Evolutionary conservation across 2,797 vertebrate species (phyloP).

Genomic region (Aratinga solstitialis): DNA sequence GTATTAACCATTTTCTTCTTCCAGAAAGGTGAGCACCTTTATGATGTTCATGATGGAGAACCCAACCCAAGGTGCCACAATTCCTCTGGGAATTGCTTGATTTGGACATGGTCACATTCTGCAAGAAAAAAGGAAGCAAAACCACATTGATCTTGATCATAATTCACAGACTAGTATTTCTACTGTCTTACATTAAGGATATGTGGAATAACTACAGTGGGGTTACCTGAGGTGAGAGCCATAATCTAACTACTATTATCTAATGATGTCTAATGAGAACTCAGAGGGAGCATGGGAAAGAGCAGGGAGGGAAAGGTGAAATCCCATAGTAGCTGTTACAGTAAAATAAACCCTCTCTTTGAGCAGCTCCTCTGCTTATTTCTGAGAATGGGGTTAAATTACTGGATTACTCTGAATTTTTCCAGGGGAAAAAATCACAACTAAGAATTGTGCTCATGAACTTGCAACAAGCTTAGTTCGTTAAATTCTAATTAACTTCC

Average conservation of each 20-base stretch:
- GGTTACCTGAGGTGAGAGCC: background rate
- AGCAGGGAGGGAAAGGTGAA: constrained; percentile 2
- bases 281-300: background rate
- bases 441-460: background rate
- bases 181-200: background rate
- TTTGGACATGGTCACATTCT: background rate
- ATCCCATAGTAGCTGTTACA: background rate
- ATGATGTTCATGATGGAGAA: too few relatives aligned
- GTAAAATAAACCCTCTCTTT: background rate
- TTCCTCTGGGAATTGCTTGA: background rate
- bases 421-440: background rate
- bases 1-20: background rate
- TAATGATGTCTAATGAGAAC: background rate
- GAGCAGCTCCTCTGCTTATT: background rate
- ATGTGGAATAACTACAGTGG: background rate
- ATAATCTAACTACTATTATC: background rate
- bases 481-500: constrained; percentile 46
- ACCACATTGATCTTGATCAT: accelerated
- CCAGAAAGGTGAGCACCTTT: background rate
- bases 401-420: background rate
- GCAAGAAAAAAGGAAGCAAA: background rate
- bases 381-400: background rate
- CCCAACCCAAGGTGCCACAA: background rate
- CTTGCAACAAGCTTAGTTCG: constrained; percentile 28
- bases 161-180: background rate